Base-by-base conservation (phyloP, 2,797 vertebrate genomes). In the Onychomys torridus region DNA sequence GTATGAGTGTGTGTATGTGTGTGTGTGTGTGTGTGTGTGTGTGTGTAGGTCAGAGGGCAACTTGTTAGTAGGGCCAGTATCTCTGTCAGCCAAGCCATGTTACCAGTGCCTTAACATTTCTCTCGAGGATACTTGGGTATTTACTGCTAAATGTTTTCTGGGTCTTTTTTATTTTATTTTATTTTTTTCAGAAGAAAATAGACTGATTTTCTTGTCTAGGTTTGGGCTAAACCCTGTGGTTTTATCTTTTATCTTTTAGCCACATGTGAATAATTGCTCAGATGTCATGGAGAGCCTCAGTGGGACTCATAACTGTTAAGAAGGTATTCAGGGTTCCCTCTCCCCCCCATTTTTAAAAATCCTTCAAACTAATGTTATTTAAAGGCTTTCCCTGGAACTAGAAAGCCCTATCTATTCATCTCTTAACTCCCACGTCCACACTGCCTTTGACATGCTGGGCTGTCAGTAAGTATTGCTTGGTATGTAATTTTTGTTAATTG, bases 401-500 rank as follows among this genome's bases (percentile, higher is more conserved):
- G 65, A 94, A 94, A 82, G 49, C 63, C 81, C 37, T 55, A 1
- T 90, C 46, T 93, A 40, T 94, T 96, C 77, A 82, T 90, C 71
- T 95, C 78, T 94, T 87, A 85, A 92, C 87, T 96, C 84, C 59
- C 73, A 93, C 43, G 6, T 12, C 89, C 92, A 89, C 37, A 78
- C 59, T 84, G 71, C 25, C 16, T 90, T 95, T 40, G 84, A 59
- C 17, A 67, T 46, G 84, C 59, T 90, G 65, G 87, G 49, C 63
- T 77, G 95, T 96, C 46, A 87, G 6, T 92, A 85, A 96, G 69
- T 49, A 13, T 83, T 96, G 13, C 79, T 95, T 27, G 92, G 83
- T 97, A 69, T 79, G 43, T 93, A 93, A 94, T 93, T 96, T 97
- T 95, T 97, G 82, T 94, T 97, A 96, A 97, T 93, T 96, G 87